Conservation (phyloP, 2,113 vertebrate species). For the Hemichromis elongatus region DNA sequence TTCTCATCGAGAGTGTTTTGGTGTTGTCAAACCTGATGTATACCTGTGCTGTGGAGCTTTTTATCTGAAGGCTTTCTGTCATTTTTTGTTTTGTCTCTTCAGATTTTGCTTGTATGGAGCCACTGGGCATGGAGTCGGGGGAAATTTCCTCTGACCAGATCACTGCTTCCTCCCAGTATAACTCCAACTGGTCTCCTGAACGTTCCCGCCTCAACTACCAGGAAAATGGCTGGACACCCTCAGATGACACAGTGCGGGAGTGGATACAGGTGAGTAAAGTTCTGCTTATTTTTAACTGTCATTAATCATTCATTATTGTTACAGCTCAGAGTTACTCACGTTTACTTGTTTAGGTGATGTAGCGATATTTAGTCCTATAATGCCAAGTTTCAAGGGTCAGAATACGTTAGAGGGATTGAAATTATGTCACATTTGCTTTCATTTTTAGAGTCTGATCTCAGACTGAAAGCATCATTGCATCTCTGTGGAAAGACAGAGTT, state of each 20-base stretch:
- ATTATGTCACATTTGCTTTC: not conserved
- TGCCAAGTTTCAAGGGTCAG: not conserved
- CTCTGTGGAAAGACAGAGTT: not conserved
- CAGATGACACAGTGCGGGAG: conserved; percentile 83
- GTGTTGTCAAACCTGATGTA: not conserved
- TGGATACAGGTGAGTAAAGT: conserved; percentile 88
- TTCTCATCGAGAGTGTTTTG: not conserved
- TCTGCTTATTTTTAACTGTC: not conserved
- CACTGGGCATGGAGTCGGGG: conserved; percentile 93
- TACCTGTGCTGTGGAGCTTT: not conserved
- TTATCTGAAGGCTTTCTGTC: not conserved
- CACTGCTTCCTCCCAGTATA: conserved; percentile 91
- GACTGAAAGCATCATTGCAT: not conserved
- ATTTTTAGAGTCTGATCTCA: conserved; percentile 13
- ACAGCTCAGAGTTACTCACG: not conserved
- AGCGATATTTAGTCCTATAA: not conserved
- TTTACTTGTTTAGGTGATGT: not conserved
- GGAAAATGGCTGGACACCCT: conserved; percentile 95
- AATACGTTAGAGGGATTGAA: not conserved
- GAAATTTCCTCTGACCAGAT: conserved; percentile 88
- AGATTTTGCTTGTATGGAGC: conserved; percentile 83
- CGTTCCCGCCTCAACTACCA: conserved; percentile 90
- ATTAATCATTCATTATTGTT: not conserved
- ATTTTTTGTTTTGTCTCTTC: rapidly evolving
- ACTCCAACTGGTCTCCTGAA: conserved; percentile 88